Base-by-base conservation (phyloP, 2,888 invertebrate species). In the Diploptera punctata region DNA sequence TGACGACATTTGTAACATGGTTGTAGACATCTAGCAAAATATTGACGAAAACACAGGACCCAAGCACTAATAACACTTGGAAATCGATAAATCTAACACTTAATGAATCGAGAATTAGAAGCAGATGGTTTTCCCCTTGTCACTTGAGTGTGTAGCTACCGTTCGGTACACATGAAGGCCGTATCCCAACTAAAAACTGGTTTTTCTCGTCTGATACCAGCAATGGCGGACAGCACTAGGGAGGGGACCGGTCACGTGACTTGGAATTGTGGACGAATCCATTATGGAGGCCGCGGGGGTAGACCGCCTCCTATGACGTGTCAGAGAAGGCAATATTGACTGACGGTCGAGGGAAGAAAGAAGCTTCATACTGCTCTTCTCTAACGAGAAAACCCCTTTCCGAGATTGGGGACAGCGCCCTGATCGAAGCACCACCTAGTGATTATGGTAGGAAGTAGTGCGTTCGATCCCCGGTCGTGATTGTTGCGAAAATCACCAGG, bases 201-300 rank as follows among this genome's bases (percentile, higher is more conserved):
- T 57, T 69, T 69, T 57, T 43, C 43, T 69, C 18, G 69, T 43
- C 57, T 18, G 19, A 21, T 38, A 21, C 26, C 65, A 54, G 57
- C 26, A 57, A 69, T 57, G 69, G 69, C 69, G 69, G 69, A n/a
- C 10, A 19, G 43, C 19, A 21, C 60, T 54, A 69, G 69, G 69
- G 69, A 69, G 69, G 69, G 68, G 69, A 57, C 57, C 69, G 29
- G 69, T 69, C 69, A 69, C 69, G 69, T 69, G 69, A 69, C 69
- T 44, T 26, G n/a, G 69, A 31, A 24, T 65, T 47, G 65, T 65
- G 65, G 65, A 47, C 65, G 65, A 65, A 65, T 65, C 65, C 65
- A 65, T 65, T 65, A 65, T 47, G 65, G 65, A 16, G 29, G 47
- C 26, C 24, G 47, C 5, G 47, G 65, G 65, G 47, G 43, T 21